Evolutionary conservation across 2,797 vertebrate genomes (phyloP), one percentile per base, ranked within the genome.

Genomic region (Liasis olivaceus): DNA sequence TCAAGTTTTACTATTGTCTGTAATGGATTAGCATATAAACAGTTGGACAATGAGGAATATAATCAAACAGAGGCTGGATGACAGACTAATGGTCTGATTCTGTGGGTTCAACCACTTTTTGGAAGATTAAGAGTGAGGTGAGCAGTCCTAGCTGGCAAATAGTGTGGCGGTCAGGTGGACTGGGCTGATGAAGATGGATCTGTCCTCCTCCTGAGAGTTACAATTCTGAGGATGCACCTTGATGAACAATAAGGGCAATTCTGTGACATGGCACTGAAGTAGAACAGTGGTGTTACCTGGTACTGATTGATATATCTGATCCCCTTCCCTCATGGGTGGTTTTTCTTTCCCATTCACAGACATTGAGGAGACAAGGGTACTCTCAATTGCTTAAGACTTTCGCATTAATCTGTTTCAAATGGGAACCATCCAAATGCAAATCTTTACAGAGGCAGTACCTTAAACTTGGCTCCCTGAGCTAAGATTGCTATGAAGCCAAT

Each of bases 281-380:
- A 51, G 7, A 62, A 31, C 22, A 31, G 64, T 90, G 88, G 8
- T 89, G 84, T 26, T 85, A 36, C 26, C 69, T 94, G 86, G 5
- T 77, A 89, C 88, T 91, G 85, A n/a, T 85, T 93, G 90, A 93
- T 87, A 88, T 5, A n/a, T 51, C 47, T 86, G 91, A 89, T 22
- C 86, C 1, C 42, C 84, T 47, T 85, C 87, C 87, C 60, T 91
- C 72, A 13, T 22, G 69, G 56, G 31, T 86, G 14, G 22, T 60
- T 94, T 94, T 94, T 66, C 42, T 92, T 94, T 88, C n/a, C 12
- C 87, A 47, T 13, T 93, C 15, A 90, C 5, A 85, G 62, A n/a
- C 66, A 91, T 69, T 85, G 72, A 60, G 56, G 36, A 89, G 72
- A 7, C 9, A 69, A 36, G 54, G 42, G 36, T 28, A 59, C 8